A percentile compares a stretch with the other conserved stretches of the same genome.
These are phyloP conservation scores for Drosophila incognita DNA, from an alignment of 2,888 invertebrate genomes.

Conservation along the genomic window DNA sequence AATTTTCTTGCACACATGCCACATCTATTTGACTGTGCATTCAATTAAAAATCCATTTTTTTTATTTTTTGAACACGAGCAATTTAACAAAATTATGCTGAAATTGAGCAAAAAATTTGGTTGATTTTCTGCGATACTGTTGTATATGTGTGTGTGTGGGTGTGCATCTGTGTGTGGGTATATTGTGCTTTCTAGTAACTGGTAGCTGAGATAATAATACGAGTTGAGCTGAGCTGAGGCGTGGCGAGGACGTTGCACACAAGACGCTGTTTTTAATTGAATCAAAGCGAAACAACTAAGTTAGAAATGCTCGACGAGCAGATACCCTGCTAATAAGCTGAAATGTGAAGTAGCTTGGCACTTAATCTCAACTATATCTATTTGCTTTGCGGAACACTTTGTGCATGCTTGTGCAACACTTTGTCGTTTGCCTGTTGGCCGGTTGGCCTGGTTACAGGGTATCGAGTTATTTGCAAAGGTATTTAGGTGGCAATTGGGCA, in stretches of 20 bases:
- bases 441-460: conserved; percentile 11
- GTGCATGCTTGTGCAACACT: background rate
- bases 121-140: conserved; percentile 17
- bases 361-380: background rate
- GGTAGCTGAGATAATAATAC: conserved; percentile 28
- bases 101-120: conserved; percentile 19
- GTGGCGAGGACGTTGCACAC: conserved; percentile 43
- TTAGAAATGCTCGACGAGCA: background rate
- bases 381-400: background rate
- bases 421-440: background rate
- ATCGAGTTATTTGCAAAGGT: conserved; percentile 41
- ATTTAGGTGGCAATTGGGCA: conserved; percentile 60
- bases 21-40: conserved; percentile 43
- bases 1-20: conserved; percentile 31
- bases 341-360: background rate
- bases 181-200: conserved; percentile 22
- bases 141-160: background rate
- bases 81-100: conserved; percentile 52
- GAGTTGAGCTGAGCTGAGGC: conserved; percentile 12
- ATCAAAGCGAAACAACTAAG: conserved; percentile 32
- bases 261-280: conserved; percentile 30
- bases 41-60: conserved; percentile 36
- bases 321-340: conserved; percentile 5
- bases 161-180: conserved; percentile 2
- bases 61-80: conserved; percentile 44